These are phyloP conservation scores for Galeopterus variegatus DNA, from an alignment of 2,113 vertebrate species.

Conservation along the genomic window DNA sequence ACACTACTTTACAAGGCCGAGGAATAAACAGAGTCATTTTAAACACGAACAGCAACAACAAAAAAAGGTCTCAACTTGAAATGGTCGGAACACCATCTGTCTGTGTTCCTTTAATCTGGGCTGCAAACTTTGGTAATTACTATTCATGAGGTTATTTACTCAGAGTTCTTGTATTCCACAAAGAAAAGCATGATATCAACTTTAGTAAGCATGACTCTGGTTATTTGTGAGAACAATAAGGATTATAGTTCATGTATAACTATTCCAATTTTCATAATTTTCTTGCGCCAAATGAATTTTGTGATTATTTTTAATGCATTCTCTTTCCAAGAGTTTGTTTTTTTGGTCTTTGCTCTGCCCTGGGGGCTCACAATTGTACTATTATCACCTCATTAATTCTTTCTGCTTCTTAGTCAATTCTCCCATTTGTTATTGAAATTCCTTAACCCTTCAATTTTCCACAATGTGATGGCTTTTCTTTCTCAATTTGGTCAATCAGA, in stretches of 20 bases:
- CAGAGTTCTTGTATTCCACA: not conserved
- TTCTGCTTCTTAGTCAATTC: conserved; percentile 79
- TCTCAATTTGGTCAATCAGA: conserved; percentile 69
- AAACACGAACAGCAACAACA: not conserved
- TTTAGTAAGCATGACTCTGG: not conserved
- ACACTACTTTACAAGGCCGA: not conserved
- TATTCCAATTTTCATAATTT: conserved; percentile 56
- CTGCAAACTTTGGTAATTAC: not conserved
- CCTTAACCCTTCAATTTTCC: conserved; percentile 83
- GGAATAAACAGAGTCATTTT: conserved; percentile 17
- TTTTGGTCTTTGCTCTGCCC: conserved; percentile 76
- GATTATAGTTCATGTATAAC: conserved; percentile 12
- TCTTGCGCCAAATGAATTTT: conserved; percentile 36
- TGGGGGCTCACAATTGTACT: conserved; percentile 36
- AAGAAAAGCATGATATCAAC: conserved; percentile 21
- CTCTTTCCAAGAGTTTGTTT: conserved; percentile 74
- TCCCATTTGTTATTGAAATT: conserved; percentile 78
- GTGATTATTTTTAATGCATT: conserved; percentile 69
- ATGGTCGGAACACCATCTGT: conserved; percentile 25
- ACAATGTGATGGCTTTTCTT: conserved; percentile 64
- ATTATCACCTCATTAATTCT: conserved; percentile 82
- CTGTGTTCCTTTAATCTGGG: conserved; percentile 48
- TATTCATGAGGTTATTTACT: conserved; percentile 44
- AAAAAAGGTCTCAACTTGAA: not conserved
- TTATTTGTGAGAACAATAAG: conserved; percentile 16